These are phyloP conservation scores for Drosophila macrospina DNA, from an alignment of 2,888 invertebrate genomes.

Conservation along the genomic window DNA sequence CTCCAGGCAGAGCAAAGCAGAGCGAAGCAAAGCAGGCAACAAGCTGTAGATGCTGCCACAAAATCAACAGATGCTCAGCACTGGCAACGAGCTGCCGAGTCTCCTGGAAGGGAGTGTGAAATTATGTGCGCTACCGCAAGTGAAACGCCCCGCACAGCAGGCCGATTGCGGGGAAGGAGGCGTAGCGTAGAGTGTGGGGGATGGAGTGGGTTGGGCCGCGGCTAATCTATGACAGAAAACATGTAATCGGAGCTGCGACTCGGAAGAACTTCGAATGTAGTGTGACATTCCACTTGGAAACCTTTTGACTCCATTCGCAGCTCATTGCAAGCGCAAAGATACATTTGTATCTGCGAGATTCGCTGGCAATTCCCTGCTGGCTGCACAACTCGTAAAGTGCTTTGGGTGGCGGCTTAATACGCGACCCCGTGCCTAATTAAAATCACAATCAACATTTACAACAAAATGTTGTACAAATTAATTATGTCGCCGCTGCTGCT, in stretches of 20 bases:
- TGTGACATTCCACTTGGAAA: slow-evolving; percentile 44
- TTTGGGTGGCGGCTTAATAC: slow-evolving; percentile 65
- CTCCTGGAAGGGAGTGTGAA: slow-evolving; percentile 66
- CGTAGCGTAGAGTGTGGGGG: not conserved
- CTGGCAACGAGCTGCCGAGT: slow-evolving; percentile 15
- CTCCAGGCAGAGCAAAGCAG: slow-evolving; percentile 25
- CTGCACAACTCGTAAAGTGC: slow-evolving; percentile 50
- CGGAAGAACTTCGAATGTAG: slow-evolving; percentile 60
- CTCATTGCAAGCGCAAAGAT: slow-evolving; percentile 43
- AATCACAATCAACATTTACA: slow-evolving; percentile 67
- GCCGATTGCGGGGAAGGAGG: not conserved
- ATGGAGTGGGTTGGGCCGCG: slow-evolving; percentile 56
- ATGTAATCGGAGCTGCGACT: slow-evolving; percentile 66
- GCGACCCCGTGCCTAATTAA: slow-evolving; percentile 69
- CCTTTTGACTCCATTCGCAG: slow-evolving; percentile 63
- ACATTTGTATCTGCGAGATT: slow-evolving; percentile 24
- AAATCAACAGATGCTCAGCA: slow-evolving; percentile 74
- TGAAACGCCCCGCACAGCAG: slow-evolving; percentile 50
- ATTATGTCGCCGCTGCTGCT: slow-evolving; percentile 59
- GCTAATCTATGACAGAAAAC: slow-evolving; percentile 82
- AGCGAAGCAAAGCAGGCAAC: not conserved
- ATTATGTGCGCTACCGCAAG: slow-evolving; percentile 65
- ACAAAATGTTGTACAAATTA: slow-evolving; percentile 70
- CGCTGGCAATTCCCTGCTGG: slow-evolving; percentile 52
- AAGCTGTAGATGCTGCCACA: slow-evolving; percentile 26